phyloP scores from a whole-genome alignment of 2,113 vertebrate genomes.

The Cyanoramphus novaezelandiae region DNA sequence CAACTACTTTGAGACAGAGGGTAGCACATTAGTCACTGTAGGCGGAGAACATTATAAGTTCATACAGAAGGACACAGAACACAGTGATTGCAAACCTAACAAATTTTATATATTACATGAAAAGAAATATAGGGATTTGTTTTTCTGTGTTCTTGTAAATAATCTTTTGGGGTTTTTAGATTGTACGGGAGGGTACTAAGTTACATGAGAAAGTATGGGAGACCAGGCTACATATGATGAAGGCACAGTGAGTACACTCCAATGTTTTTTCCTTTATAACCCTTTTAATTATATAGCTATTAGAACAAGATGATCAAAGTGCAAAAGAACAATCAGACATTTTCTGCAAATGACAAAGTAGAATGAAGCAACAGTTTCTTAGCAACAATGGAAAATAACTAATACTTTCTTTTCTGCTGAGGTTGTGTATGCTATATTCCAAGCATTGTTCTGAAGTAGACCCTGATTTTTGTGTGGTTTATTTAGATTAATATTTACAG shows the following conservation, averaged over 20 bases:
- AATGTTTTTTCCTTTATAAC: neutral
- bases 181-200: neutral
- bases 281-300: conserved; percentile 27
- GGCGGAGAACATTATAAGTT: neutral
- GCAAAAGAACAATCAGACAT: conserved; percentile 43
- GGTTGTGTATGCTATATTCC: neutral
- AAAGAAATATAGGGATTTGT: neutral
- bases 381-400: conserved; percentile 71
- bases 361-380: conserved; percentile 68
- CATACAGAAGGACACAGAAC: neutral
- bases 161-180: neutral
- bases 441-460: neutral
- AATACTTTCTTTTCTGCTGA: neutral
- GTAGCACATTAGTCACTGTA: neutral
- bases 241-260: neutral
- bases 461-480: neutral
- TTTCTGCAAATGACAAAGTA: conserved; percentile 47
- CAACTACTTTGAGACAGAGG: neutral
- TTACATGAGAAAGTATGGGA: neutral
- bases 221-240: neutral
- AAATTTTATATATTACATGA: neutral
- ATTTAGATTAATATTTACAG: neutral
- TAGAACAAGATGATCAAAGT: conserved; percentile 8
- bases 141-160: neutral
- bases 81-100: neutral